A percentile compares a stretch with the other conserved stretches of the same genome.
phyloP scores from a whole-genome alignment of 2,113 vertebrate genomes.

The Paratilapia polleni region DNA sequence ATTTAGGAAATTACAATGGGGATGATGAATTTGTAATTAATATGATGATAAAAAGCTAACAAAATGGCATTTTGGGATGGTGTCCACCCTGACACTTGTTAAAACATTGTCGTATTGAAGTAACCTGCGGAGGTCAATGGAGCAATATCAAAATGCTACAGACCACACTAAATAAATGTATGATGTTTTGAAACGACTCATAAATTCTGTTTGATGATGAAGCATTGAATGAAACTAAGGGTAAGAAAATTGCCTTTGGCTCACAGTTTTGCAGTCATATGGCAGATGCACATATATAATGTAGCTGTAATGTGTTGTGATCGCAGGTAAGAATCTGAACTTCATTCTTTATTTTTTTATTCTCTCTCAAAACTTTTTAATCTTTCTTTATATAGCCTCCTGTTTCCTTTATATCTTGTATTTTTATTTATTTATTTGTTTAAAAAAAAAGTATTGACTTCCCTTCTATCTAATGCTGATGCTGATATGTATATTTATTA shows the following conservation, averaged over 20 bases:
- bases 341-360: not conserved
- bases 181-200: not conserved
- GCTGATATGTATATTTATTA: too few species aligned
- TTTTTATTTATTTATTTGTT: not conserved
- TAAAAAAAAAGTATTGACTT: not conserved
- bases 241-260: not conserved
- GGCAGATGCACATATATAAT: not conserved
- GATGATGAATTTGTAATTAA: slow-evolving; percentile 77
- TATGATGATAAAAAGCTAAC: slow-evolving; percentile 64
- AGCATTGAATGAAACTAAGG: not conserved
- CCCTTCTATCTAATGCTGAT: too few species aligned
- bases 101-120: slow-evolving; percentile 15
- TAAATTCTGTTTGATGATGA: not conserved
- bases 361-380: not conserved
- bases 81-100: slow-evolving; percentile 53
- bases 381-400: not conserved
- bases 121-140: slow-evolving; percentile 37
- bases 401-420: not conserved
- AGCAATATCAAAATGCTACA: slow-evolving; percentile 32
- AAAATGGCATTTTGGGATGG: slow-evolving; percentile 76
- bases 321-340: not conserved
- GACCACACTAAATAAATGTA: not conserved
- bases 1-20: slow-evolving; percentile 73
- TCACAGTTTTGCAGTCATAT: not conserved
- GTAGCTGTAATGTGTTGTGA: not conserved